These are phyloP conservation scores for Echinometra lucunter DNA, from an alignment of 53 echinoderm and acorn worm genomes.

Conservation along the genomic window DNA sequence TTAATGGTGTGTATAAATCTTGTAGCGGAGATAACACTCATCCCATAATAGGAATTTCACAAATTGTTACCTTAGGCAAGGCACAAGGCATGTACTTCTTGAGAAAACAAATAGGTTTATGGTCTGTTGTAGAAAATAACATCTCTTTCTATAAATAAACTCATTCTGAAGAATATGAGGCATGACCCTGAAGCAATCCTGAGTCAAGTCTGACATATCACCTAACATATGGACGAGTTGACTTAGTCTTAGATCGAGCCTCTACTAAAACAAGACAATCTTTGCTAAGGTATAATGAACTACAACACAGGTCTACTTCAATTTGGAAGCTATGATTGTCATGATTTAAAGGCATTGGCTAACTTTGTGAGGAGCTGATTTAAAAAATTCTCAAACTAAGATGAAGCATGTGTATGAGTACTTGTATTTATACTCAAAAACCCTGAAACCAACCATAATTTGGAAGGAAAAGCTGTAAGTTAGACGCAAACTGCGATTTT, in stretches of 20 bases:
- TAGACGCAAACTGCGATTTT: too few species aligned
- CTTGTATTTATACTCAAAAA: too few species aligned
- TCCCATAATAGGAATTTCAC: slow-evolving; percentile 3
- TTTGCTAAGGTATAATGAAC: background rate
- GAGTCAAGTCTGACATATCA: slow-evolving; percentile 46
- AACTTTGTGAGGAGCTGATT: too few species aligned
- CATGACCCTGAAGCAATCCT: slow-evolving; percentile 26
- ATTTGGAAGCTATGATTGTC: background rate
- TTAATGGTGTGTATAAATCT: background rate
- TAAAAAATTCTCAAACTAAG: too few species aligned
- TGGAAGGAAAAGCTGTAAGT: too few species aligned
- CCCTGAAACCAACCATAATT: too few species aligned
- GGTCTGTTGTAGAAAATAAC: slow-evolving; percentile 9
- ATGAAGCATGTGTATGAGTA: too few species aligned
- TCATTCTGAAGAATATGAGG: slow-evolving; percentile 37
- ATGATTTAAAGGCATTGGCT: too few species aligned
- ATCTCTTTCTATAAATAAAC: slow-evolving; percentile 32
- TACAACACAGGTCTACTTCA: background rate
- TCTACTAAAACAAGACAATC: background rate
- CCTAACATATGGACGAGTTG: background rate
- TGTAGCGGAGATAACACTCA: background rate
- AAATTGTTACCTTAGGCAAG: slow-evolving; percentile 44
- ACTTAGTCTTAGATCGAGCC: slow-evolving; percentile 12
- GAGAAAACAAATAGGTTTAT: slow-evolving; percentile 8
- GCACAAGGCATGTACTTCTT: background rate